Base-by-base conservation (phyloP, 2,113 vertebrate genomes). In the Campylomormyrus numenius region DNA sequence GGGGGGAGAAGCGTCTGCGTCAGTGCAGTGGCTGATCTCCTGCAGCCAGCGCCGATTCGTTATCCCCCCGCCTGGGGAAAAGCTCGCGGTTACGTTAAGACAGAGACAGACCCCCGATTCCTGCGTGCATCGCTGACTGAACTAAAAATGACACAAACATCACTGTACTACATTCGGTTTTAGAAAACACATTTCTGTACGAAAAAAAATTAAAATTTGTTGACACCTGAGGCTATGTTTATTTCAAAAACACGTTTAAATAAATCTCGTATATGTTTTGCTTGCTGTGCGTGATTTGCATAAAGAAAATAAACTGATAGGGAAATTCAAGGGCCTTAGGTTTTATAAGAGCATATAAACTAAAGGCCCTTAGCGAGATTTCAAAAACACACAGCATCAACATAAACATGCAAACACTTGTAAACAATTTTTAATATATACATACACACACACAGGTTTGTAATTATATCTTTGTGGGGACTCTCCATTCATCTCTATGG, bases 151-250 rank as follows among this genome's bases (percentile, higher is more conserved):
- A 87, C 31, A 88, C 49, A 88, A 88, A 88, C 87, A 42, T 66
- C 58, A 88, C 31, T 24, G 31, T 21, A 19, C 48, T 17, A 11
- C 2, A 21, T 52, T 56, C 6, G 31, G 17, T 87, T 35, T 56
- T 53, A 53, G 13, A 87, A 52, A 87, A 35, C 17, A 87, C 7
- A 35, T 56, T 52, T 56, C 15, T 19, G 46, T 19, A 19, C 17
- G 45, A 90, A 90, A 46, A 42, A 88, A 93, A 89, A 91, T 90
- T 90, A 90, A 89, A 91, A 87, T 74, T 85, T 90, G 31, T 90
- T 91, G 87, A 58, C 85, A 91, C 92, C 91, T 39, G 2, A 88
- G 90, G 92, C 92, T 92, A 90, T 95, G 92, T 94, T 94, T 93
- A 93, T 90, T 92, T 91, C 91, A 50, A 94, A 92, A 83, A 90